Evolutionary conservation across 2,888 invertebrate genomes (phyloP), one percentile per base, ranked within the genome.

Genomic region (Eupeodes luniger): DNA sequence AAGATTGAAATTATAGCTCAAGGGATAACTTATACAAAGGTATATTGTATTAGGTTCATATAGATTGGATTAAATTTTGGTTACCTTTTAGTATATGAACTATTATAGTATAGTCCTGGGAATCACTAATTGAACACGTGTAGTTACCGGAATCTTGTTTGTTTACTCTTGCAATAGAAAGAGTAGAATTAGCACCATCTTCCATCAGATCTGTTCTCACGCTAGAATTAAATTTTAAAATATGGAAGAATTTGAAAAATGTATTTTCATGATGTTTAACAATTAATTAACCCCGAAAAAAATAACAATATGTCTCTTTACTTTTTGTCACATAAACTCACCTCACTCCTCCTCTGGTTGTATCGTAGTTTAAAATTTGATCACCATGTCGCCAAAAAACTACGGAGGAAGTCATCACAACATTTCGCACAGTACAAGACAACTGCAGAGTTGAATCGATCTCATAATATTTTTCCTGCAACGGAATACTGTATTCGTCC

Each of bases 41-140:
- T 19, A 19, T 19, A 19, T 19, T 19, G 19, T 19, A 19, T 19
- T 19, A 19, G 19, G 19, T 19, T 19, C 27, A 27, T 27, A 3
- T 27, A 27, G 27, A 27, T 51, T 12, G n/a, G 16, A 53, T 36
- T n/a, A 3, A 44, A 57, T 57, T 53, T 53, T 0, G 90, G 93
- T 93, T 92, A 95, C 95, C 95, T 91, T 94, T 95, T 49, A 95
- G 93, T 88, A 95, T 94, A 91, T 95, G 95, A 85, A 95, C 94
- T 81, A 94, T 93, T 84, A 94, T 94, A 81, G 93, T 94, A 85
- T 94, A 94, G 90, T 94, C 94, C 91, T 94, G 94, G 87, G 92
- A 94, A 88, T 94, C 93, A 89, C 94, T 94, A 90, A 94, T 94
- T 90, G 94, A 93, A 91, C 95, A 95, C 34, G 94, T 94, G 92